These are phyloP conservation scores for Chroicocephalus ridibundus DNA, from an alignment of 2,113 vertebrate species.

Conservation along the genomic window DNA sequence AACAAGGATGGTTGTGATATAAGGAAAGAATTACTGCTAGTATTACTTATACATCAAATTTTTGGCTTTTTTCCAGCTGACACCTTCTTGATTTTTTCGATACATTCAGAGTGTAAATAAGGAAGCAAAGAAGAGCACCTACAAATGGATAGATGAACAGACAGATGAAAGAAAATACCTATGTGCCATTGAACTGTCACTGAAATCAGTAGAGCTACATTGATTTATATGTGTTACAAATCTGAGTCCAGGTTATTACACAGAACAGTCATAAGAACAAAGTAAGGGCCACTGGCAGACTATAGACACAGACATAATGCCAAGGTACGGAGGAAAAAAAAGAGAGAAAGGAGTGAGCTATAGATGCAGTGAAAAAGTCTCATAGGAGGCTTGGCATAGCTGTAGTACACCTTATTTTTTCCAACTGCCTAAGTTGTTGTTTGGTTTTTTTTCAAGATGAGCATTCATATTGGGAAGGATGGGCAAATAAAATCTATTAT, in stretches of 20 bases:
- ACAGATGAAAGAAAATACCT: not conserved
- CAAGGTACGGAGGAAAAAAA: rapidly evolving
- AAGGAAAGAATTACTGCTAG: not conserved
- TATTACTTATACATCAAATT: not conserved
- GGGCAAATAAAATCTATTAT: not conserved
- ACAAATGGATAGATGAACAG: not conserved
- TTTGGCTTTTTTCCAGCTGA: not conserved
- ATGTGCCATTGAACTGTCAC: not conserved
- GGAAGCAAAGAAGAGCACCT: not conserved
- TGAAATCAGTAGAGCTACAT: not conserved
- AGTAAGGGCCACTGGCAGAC: not conserved
- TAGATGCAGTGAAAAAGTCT: not conserved
- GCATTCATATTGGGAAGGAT: not conserved
- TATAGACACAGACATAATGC: not conserved
- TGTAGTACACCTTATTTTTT: not conserved
- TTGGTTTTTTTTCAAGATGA: not conserved
- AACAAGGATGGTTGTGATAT: not conserved
- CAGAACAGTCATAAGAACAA: not conserved
- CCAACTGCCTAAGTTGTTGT: rapidly evolving
- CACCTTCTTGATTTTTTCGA: not conserved
- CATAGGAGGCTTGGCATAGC: not conserved
- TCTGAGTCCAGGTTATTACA: not conserved
- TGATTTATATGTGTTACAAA: not conserved
- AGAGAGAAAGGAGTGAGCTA: not conserved
- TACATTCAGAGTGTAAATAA: not conserved